Percentiles rank a stretch among this genome's conserved stretches.
phyloP scores from a whole-genome alignment of 1,140 invertebrate genomes.

The Dendrolimus punctatus region DNA sequence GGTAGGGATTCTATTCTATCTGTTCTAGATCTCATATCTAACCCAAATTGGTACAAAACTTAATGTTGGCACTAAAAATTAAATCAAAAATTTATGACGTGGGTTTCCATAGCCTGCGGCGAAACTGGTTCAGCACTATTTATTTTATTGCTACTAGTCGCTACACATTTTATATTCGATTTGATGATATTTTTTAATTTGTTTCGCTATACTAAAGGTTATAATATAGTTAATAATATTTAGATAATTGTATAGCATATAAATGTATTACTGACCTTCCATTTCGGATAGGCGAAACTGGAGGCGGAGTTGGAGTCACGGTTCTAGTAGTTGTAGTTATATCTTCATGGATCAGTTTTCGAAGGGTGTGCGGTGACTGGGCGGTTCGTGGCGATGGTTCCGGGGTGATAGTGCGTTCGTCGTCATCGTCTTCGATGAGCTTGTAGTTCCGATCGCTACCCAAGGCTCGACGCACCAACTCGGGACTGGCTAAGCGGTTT shows the following conservation, averaged over 20 bases:
- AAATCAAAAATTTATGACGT: too few species aligned
- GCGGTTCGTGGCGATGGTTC: conserved; percentile 40
- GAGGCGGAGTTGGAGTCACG: conserved; percentile 20
- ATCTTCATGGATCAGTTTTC: conserved; percentile 57
- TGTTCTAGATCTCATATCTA: too few species aligned
- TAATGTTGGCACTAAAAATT: too few species aligned
- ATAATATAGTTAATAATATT: background rate
- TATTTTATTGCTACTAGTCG: too few species aligned
- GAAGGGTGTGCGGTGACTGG: conserved; percentile 44
- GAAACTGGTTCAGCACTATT: too few species aligned
- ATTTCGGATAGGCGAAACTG: conserved; percentile 32
- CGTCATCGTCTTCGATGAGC: conserved; percentile 71
- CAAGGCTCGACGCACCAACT: conserved; percentile 80
- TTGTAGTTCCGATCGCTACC: conserved; percentile 36
- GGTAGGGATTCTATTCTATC: too few species aligned
- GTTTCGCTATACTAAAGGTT: background rate
- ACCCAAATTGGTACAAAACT: too few species aligned
- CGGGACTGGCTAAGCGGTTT: conserved; percentile 81
- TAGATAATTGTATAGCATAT: too few species aligned
- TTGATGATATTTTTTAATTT: conserved; percentile 7
- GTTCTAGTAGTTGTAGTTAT: conserved; percentile 47
- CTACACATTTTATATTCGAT: conserved; percentile 2
- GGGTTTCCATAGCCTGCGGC: too few species aligned
- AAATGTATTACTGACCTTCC: conserved; percentile 39
- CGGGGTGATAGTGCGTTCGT: conserved; percentile 51